Base-by-base conservation (phyloP, 2,888 invertebrate genomes). In the Eristalis arbustorum region DNA sequence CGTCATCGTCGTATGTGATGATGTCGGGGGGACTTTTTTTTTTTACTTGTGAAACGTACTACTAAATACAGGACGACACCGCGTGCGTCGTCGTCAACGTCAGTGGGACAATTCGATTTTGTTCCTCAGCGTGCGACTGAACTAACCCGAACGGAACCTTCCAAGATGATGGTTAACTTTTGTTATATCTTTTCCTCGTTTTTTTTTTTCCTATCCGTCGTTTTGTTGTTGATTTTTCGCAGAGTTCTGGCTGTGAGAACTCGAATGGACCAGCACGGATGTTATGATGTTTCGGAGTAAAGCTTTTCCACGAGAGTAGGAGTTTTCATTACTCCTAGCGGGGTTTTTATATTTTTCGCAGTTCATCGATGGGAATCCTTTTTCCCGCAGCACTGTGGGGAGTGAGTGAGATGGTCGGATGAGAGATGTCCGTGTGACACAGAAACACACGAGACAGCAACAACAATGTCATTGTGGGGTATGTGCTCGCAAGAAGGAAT, bases 271-370 rank as follows among this genome's bases (percentile, higher is more conserved):
- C 84, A 73, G 40, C 75, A 75, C 79, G 79, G 84, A 80, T 80
- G 71, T 82, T 72, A 80, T 64, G 88, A 88, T 89, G 90, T 90
- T 89, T 89, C 82, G 88, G 87, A 88, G 88, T 88, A 89, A 88
- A 89, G 89, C 87, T 89, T 89, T 91, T 89, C 85, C 89, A 89
- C 89, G 90, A 91, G 92, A 92, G 92, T 92, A 91, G 92, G 92
- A 92, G 92, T 91, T 89, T 88, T 89, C 81, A 83, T 89, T 81
- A 89, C 89, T 90, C 88, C 90, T 89, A 90, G 89, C 89, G 89
- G 90, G 90, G 91, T 90, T 92, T 92, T 91, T 92, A 92, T 92
- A 87, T 87, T 72, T 63, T 83, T 83, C 79, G 72, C 75, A 83
- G 87, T 83, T 87, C 83, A 66, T 75, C 63, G 78, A 75, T 74